phyloP scores from a whole-genome alignment of 1,140 invertebrate species.

The Pseudobourletiella spinata region DNA sequence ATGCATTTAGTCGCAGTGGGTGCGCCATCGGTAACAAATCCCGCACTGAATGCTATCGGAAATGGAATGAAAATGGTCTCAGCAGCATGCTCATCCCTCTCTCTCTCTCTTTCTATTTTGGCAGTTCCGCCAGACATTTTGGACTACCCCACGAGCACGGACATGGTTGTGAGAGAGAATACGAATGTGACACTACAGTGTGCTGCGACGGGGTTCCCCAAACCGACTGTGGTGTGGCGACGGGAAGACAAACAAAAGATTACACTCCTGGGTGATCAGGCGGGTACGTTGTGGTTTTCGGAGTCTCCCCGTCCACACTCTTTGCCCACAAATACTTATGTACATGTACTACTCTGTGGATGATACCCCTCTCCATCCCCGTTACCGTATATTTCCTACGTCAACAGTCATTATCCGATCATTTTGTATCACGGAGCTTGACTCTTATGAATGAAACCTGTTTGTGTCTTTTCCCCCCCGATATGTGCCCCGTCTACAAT shows the following conservation, averaged over 20 bases:
- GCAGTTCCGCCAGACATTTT: slow-evolving; percentile 80
- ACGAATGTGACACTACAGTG: slow-evolving; percentile 73
- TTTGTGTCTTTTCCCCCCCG: background rate
- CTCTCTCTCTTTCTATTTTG: no score
- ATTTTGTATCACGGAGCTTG: background rate
- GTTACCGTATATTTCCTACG: background rate
- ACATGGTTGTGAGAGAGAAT: slow-evolving; percentile 68
- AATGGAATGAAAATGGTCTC: background rate
- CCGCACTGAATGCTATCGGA: no score
- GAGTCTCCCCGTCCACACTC: no score
- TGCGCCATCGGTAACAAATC: background rate
- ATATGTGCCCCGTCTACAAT: background rate
- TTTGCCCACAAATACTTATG: background rate
- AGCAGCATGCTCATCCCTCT: slow-evolving; percentile 42
- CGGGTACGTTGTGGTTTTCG: slow-evolving; percentile 23
- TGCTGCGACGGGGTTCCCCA: slow-evolving; percentile 33
- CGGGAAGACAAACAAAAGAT: slow-evolving; percentile 35
- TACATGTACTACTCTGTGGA: background rate
- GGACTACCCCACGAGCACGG: slow-evolving; percentile 72
- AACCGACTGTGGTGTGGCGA: slow-evolving; percentile 27
- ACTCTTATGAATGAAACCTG: background rate
- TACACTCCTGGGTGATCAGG: slow-evolving; percentile 24
- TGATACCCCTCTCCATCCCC: no score
- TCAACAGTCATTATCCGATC: background rate
- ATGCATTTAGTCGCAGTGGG: background rate